Evolutionary conservation across 2,888 invertebrate species (phyloP).

Genomic region (Linyphia triangularis): DNA sequence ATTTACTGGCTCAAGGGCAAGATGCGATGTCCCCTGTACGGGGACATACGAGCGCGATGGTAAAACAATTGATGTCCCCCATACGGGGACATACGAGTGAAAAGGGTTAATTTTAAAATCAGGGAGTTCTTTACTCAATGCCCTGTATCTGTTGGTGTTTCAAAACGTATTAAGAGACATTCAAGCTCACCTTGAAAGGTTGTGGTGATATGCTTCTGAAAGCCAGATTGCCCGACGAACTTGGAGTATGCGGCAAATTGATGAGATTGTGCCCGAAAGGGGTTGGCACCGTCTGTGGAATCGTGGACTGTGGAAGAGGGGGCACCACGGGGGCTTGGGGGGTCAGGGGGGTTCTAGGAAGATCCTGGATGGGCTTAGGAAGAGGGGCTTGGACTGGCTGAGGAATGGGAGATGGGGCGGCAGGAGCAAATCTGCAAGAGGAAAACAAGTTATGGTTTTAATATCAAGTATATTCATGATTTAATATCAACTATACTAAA

Average conservation of each 20-base stretch:
- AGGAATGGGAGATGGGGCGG: constrained; percentile 65
- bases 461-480: not conserved
- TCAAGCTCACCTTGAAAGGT: constrained; percentile 60
- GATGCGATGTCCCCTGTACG: too few relatives aligned
- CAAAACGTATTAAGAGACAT: too few relatives aligned
- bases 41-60: too few relatives aligned
- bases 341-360: constrained; percentile 9
- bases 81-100: too few relatives aligned
- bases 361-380: constrained; percentile 7
- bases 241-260: constrained; percentile 53
- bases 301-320: constrained; percentile 24
- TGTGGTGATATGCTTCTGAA: constrained; percentile 71
- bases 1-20: too few relatives aligned
- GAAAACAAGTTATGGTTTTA: not conserved
- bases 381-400: constrained; percentile 7
- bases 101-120: too few relatives aligned
- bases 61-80: too few relatives aligned
- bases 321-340: constrained; percentile 30
- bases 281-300: constrained; percentile 13
- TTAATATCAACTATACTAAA: too few relatives aligned
- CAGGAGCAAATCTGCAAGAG: constrained; percentile 12
- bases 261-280: constrained; percentile 25
- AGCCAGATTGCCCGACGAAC: constrained; percentile 57
- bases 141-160: too few relatives aligned
- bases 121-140: too few relatives aligned